Base-by-base conservation (phyloP, 1,140 invertebrate species). In the Hydropsyche tenuis region DNA sequence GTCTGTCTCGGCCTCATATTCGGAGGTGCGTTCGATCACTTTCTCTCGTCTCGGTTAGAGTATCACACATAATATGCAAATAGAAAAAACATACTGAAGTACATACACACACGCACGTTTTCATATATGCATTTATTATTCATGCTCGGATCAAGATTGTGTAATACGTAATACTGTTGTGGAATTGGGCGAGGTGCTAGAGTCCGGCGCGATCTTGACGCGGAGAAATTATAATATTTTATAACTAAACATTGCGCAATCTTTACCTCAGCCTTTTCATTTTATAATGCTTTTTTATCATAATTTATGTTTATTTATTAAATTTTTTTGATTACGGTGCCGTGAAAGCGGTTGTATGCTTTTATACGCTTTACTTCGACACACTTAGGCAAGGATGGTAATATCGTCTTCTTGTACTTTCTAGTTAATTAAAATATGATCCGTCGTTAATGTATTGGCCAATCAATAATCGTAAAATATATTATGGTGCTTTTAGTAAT, bases 11-110 rank as follows among this genome's bases (percentile, higher is more conserved):
- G 16, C 20, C 48, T 16, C 48, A 53, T 53, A 16, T 53, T 18
- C 20, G 9, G 6, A 53, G 5, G 48, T 7, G 1, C 20, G 16
- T 18, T 18, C n/a, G n/a, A 7, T 18, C 48, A 53, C 48, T 53
- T 53, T 53, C 48, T 53, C 48, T 53, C 48, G 48, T 53, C 16
- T 53, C 14, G 16, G n/a, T 20, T 20, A 20, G 18, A 53, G 48
- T 20, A 53, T 20, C 22, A 60, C 56, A 60, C 51, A 56, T 56
- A 60, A 7, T 22, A 60, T 60, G 23, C 23, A 23, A 22, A 60
- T 27, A 7, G 11, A 25, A 23, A 12, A 56, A 16, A 18, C 22
- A 20, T 46, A 46, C 14, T 46, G 18, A n/a, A 46, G 18, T 46
- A 46, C 16, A 46, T 46, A 14, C 46, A 48, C 46, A 18, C 16